Evolutionary conservation across 1,140 invertebrate genomes (phyloP).

Genomic region (Elysia chlorotica): DNA sequence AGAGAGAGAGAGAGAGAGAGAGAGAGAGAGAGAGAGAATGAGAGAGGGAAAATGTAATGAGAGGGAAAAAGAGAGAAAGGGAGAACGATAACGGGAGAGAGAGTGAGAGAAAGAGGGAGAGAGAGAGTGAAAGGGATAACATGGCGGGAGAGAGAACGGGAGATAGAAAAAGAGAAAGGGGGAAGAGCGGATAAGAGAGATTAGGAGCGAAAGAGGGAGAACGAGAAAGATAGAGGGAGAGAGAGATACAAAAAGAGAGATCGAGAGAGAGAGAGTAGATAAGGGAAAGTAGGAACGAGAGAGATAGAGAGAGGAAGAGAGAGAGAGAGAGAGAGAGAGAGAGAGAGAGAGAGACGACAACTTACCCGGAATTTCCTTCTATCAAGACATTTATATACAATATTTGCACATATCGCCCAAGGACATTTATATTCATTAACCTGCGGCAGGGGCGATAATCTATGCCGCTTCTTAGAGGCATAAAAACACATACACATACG

Average conservation of each 20-base stretch:
- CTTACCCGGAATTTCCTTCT: no score
- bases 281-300: background rate
- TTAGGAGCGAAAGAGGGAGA: background rate
- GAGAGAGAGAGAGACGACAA: background rate
- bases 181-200: no score
- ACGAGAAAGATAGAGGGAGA: background rate
- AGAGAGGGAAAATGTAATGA: no score
- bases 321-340: background rate
- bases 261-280: background rate
- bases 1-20: background rate
- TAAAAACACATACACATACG: no score
- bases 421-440: no score
- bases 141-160: background rate
- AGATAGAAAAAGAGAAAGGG: background rate
- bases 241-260: background rate
- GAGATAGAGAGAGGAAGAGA: background rate
- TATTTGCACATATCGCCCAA: no score
- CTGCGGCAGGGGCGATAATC: no score
- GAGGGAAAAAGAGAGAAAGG: background rate
- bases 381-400: no score
- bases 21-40: background rate
- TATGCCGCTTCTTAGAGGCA: no score
- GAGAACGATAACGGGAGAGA: background rate
- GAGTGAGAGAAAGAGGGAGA: background rate
- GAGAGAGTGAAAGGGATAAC: background rate